Evolutionary conservation across 2,888 invertebrate genomes (phyloP).

Genomic region (Drosophila ustulata): DNA sequence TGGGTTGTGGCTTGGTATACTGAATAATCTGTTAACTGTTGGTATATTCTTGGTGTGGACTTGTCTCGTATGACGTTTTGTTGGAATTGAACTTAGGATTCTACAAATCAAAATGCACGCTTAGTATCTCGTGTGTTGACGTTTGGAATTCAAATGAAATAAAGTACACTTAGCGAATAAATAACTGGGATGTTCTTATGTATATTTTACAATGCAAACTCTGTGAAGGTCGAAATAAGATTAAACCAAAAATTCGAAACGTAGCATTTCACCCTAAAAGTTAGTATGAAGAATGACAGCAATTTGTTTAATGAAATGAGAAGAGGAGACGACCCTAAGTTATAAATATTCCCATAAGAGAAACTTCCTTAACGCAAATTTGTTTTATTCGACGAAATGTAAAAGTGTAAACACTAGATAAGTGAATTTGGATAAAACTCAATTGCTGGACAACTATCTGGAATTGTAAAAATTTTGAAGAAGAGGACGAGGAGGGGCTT

Average conservation of each 20-base stretch:
- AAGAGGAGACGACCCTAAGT: too few relatives aligned
- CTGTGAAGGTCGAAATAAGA: slow-evolving; percentile 2
- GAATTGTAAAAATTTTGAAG: too few relatives aligned
- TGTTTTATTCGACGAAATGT: slow-evolving; percentile 8
- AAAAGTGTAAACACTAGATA: neutral
- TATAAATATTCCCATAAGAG: too few relatives aligned
- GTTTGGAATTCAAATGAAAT: slow-evolving; percentile 11
- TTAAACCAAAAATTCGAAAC: neutral
- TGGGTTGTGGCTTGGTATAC: slow-evolving; percentile 1
- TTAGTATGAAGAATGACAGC: neutral
- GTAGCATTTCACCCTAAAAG: neutral
- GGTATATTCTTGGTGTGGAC: slow-evolving; percentile 18
- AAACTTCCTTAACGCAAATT: neutral
- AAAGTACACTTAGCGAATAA: slow-evolving; percentile 38
- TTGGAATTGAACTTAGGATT: slow-evolving; percentile 19
- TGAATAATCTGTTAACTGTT: slow-evolving; percentile 14
- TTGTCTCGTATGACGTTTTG: slow-evolving; percentile 21
- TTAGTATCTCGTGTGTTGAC: neutral
- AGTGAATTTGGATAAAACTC: too few relatives aligned
- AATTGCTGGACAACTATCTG: neutral
- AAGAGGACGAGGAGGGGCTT: too few relatives aligned
- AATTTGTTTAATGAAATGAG: too few relatives aligned
- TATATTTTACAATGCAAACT: slow-evolving; percentile 60
- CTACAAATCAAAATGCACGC: slow-evolving; percentile 55
- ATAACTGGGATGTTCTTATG: slow-evolving; percentile 24